Conservation (phyloP, 2,888 invertebrate genomes). For the Cheilosia pagana region DNA sequence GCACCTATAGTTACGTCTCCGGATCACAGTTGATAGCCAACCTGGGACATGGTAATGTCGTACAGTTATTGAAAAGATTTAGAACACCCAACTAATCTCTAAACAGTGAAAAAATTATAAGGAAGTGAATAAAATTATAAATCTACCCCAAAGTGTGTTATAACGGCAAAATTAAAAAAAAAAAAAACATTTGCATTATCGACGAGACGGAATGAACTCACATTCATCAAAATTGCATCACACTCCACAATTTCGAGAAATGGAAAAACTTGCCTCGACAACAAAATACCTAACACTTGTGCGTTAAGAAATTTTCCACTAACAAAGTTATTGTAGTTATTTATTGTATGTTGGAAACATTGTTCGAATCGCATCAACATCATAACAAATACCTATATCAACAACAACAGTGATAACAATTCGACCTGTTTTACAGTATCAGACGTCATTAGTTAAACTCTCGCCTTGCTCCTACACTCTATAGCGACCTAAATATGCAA, state of each 20-base stretch:
- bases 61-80: too few species aligned
- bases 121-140: background rate
- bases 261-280: background rate
- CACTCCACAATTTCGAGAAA: background rate
- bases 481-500: background rate
- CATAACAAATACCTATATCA: conserved; percentile 15
- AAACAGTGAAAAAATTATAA: background rate
- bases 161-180: background rate
- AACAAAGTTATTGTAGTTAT: conserved; percentile 35
- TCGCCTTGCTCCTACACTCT: background rate
- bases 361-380: conserved; percentile 3
- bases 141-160: too few species aligned
- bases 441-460: conserved; percentile 46
- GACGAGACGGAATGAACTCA: background rate
- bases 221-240: conserved; percentile 53
- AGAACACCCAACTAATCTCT: too few species aligned
- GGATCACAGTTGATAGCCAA: too few species aligned
- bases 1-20: too few species aligned
- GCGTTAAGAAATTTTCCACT: conserved; percentile 61
- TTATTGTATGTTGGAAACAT: conserved; percentile 31
- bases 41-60: too few species aligned
- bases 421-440: conserved; percentile 34
- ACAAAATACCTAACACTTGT: background rate
- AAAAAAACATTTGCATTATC: conserved; percentile 5
- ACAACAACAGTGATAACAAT: conserved; percentile 58